Evolutionary conservation across 1,140 invertebrate species (phyloP), one percentile per base, ranked within the genome.

Genomic region (Leptinotarsa lineolata): DNA sequence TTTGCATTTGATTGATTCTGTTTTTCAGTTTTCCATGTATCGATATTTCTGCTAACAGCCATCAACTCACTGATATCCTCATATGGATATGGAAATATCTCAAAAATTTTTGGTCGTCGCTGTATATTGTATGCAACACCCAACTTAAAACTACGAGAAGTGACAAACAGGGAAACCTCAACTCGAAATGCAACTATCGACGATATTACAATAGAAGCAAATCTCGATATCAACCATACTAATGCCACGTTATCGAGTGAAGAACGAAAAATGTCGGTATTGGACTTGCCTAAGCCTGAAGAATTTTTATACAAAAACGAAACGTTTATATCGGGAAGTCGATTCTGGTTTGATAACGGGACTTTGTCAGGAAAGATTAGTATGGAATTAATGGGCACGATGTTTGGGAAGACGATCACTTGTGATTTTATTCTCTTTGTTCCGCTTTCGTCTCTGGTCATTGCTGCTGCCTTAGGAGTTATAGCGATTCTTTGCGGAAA

Each of bases 1-100:
- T 39, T 11, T 39, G 30, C 2, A 39, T 39, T 39, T 39, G 2
- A 11, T 39, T 11, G 3, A 21, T 21, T 18, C 4, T 22, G 2
- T 65, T 65, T 24, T 39, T 39, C 21, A 65, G 63, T 65, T 65
- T 12, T 65, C n/a, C 63, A 65, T 39, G 63, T 16, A 4, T 39
- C 39, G 13, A 21, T 24, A 65, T 65, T 65, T 18, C 15, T 65
- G 18, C 18, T 65, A 22, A 65, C 39, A 13, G 63, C 39, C 22
- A 16, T 24, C 5, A 65, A 30, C 13, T 65, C 63, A 22, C 16
- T 65, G 2, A 24, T 24, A 30, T 22, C 63, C 2, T 18, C 63
- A 4, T 21, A 22, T 16, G 39, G 18, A 22, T 65, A 21, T 39
- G 15, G 39, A 22, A 22, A 65, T 21, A 65, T 65, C 63, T 24